Conservation (phyloP, 92 coral and sea anemone genomes). For the Nematostella vectensis region DNA sequence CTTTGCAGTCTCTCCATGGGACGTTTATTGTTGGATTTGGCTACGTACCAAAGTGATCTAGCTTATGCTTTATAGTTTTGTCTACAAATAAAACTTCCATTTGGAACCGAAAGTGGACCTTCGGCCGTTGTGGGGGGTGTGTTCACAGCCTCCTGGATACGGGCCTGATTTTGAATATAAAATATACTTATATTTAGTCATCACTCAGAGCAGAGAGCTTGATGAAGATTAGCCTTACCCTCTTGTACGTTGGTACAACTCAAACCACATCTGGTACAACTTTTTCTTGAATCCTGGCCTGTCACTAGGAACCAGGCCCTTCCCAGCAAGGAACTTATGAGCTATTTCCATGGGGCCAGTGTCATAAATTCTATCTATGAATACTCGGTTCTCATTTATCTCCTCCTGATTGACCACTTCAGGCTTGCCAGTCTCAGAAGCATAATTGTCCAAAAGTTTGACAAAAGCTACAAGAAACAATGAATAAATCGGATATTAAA, state of each 20-base stretch:
- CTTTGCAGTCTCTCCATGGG: no score
- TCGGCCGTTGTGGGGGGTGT: no score
- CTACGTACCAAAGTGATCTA: no score
- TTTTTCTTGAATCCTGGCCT: slow-evolving; percentile 54
- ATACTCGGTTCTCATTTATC: slow-evolving; percentile 67
- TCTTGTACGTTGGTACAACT: slow-evolving; percentile 72
- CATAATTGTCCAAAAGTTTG: slow-evolving; percentile 89
- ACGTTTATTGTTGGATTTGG: no score
- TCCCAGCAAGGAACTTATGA: slow-evolving; percentile 54
- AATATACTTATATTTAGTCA: no score
- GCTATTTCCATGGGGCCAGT: slow-evolving; percentile 94
- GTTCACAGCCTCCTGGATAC: no score
- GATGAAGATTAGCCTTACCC: slow-evolving; percentile 50
- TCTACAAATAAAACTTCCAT: no score
- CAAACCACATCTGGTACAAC: slow-evolving; percentile 81
- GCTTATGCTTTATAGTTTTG: no score
- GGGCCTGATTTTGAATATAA: no score
- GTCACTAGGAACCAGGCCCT: slow-evolving; percentile 45
- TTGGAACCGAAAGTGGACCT: no score
- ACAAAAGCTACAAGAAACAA: slow-evolving; percentile 56
- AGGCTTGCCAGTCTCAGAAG: slow-evolving; percentile 70
- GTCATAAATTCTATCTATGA: slow-evolving; percentile 79
- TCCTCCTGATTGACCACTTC: slow-evolving; percentile 89
- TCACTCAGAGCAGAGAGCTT: no score
- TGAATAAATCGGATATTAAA: no score